phyloP scores from a whole-genome alignment of 2,888 invertebrate genomes.

The Drosophila aldrichi region DNA sequence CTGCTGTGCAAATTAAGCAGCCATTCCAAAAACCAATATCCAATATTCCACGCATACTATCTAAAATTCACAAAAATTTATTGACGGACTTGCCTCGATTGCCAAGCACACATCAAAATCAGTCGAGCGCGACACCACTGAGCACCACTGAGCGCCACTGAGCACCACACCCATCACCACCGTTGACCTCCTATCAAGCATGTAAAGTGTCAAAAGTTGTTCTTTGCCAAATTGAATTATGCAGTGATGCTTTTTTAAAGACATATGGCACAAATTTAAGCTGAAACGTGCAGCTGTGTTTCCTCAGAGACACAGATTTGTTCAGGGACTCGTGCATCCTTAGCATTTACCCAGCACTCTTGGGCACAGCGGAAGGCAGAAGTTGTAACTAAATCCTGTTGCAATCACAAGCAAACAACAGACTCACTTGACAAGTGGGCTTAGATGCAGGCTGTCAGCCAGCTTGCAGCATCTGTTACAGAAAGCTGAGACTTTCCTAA shows the following conservation, averaged over 20 bases:
- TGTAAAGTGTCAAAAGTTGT: constrained; percentile 12
- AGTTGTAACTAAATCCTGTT: constrained; percentile 25
- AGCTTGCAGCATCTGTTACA: constrained; percentile 30
- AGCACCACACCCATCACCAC: background rate
- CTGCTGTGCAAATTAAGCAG: constrained; percentile 48
- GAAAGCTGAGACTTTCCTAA: background rate
- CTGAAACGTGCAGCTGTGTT: constrained; percentile 1
- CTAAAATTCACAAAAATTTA: constrained; percentile 56
- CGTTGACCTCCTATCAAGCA: background rate
- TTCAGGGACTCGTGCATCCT: constrained; percentile 9
- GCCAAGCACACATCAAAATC: constrained; percentile 61
- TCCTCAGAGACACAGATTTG: constrained; percentile 1
- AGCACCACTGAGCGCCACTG: background rate
- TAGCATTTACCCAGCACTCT: constrained; percentile 22
- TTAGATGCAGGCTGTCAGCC: constrained; percentile 32
- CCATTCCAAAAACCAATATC: constrained; percentile 64
- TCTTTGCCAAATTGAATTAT: constrained; percentile 68
- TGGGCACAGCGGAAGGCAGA: constrained; percentile 23
- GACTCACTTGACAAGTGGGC: constrained; percentile 31
- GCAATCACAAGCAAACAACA: constrained; percentile 49
- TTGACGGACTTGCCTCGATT: constrained; percentile 68
- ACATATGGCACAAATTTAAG: constrained; percentile 56
- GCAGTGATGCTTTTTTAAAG: constrained; percentile 46
- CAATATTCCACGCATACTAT: constrained; percentile 35
- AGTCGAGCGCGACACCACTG: constrained; percentile 44